phyloP scores from a whole-genome alignment of 2,113 vertebrate genomes.

The Malaclemys terrapin region DNA sequence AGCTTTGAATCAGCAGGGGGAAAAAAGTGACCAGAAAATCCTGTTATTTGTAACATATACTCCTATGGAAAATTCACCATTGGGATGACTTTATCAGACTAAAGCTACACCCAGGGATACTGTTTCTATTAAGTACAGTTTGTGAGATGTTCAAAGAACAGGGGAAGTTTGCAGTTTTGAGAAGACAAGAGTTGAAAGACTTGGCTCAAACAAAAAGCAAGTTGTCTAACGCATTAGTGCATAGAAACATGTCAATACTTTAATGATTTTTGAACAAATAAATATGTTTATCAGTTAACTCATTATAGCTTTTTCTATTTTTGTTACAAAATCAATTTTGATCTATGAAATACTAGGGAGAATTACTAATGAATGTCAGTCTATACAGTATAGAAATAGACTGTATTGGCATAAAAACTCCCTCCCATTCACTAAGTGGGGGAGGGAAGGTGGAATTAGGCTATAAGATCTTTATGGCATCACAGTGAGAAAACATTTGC shows the following conservation, averaged over 20 bases:
- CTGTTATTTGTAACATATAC: conserved; percentile 37
- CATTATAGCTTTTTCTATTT: background rate
- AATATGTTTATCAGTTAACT: background rate
- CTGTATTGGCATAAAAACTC: conserved; percentile 25
- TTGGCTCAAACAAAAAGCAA: background rate
- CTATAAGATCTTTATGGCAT: conserved; percentile 46
- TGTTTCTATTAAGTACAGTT: conserved; percentile 22
- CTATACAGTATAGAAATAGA: conserved; percentile 31
- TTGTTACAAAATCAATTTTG: background rate
- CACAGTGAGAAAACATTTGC: conserved; percentile 66
- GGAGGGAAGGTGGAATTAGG: conserved; percentile 66
- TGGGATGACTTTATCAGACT: conserved; percentile 22
- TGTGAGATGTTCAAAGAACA: conserved; percentile 33
- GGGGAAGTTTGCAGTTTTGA: background rate
- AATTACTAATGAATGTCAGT: background rate
- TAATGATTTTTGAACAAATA: conserved; percentile 11
- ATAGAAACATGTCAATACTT: background rate
- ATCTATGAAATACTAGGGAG: background rate
- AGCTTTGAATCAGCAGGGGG: conserved; percentile 19
- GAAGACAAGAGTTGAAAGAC: background rate
- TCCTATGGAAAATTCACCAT: conserved; percentile 19
- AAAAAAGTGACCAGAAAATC: conserved; percentile 50
- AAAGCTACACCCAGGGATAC: background rate
- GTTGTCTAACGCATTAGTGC: background rate
- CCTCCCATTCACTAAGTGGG: conserved; percentile 56